A percentile compares a stretch with the other conserved stretches of the same genome.
Evolutionary conservation across 2,113 vertebrate species (phyloP).

Genomic region (Argyrosomus japonicus): DNA sequence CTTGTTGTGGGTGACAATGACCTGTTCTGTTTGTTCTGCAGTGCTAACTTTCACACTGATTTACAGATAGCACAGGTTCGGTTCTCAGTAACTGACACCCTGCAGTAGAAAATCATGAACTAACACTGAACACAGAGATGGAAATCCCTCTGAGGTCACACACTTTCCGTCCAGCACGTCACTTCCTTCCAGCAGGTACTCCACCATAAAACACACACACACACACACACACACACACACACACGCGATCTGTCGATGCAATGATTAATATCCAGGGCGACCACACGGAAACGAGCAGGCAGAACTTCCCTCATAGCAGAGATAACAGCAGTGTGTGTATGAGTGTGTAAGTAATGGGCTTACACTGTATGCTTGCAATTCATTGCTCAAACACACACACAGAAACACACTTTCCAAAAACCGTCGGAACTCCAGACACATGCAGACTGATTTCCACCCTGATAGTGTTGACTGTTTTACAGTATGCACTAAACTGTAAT

Average conservation of each 20-base stretch:
- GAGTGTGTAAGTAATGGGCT: slow-evolving; percentile 4
- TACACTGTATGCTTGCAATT: not conserved
- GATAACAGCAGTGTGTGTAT: slow-evolving; percentile 61
- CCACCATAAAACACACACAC: slow-evolving; percentile 33
- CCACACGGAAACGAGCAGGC: slow-evolving; percentile 65
- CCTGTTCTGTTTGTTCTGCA: slow-evolving; percentile 35
- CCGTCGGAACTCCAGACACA: slow-evolving; percentile 15
- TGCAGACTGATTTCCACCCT: slow-evolving; percentile 52
- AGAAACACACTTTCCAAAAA: slow-evolving; percentile 39
- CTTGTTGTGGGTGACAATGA: slow-evolving; percentile 12
- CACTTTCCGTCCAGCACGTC: slow-evolving; percentile 38
- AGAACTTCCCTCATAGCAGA: slow-evolving; percentile 53
- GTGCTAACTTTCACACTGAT: slow-evolving; percentile 44
- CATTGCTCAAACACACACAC: not conserved
- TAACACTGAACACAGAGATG: slow-evolving; percentile 11
- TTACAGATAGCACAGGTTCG: slow-evolving; percentile 35
- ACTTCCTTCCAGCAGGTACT: slow-evolving; percentile 62
- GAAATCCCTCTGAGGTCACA: slow-evolving; percentile 53
- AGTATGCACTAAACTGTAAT: slow-evolving; percentile 55
- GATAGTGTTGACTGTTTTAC: slow-evolving; percentile 70
- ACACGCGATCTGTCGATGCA: slow-evolving; percentile 43
- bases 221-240: slow-evolving; percentile 44
- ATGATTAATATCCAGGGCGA: slow-evolving; percentile 74
- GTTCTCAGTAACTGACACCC: slow-evolving; percentile 46
- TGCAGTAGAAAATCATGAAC: slow-evolving; percentile 14